A percentile compares a stretch with the other conserved stretches of the same genome.
phyloP scores from a whole-genome alignment of 2,113 vertebrate genomes.

The Montifringilla adamsi region DNA sequence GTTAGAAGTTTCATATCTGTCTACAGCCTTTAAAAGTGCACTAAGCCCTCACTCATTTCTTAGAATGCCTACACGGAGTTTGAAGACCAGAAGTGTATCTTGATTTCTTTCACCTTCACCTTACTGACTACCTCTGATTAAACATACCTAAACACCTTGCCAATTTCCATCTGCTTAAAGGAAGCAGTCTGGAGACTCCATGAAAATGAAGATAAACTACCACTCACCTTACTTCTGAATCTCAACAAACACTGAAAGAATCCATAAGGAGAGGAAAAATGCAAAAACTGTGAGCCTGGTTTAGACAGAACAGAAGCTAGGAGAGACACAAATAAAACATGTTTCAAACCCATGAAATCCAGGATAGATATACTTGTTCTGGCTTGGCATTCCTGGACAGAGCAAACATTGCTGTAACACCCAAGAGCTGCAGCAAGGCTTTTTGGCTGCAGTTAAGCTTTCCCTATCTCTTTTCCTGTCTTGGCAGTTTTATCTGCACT shows the following conservation, averaged over 20 bases:
- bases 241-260: not conserved
- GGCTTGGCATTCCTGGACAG: not conserved
- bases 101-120: not conserved
- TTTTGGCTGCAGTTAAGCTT: not conserved
- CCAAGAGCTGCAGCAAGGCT: not conserved
- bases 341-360: not conserved
- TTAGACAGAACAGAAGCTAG: not conserved
- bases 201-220: not conserved
- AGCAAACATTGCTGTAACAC: not conserved
- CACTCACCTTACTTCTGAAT: not conserved
- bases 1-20: not conserved
- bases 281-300: accelerated
- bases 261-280: not conserved
- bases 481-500: not conserved
- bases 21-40: not conserved
- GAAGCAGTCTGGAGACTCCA: not conserved
- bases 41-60: not conserved
- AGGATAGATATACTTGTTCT: not conserved
- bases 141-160: not conserved
- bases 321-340: not conserved
- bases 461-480: not conserved
- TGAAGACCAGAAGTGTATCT: not conserved
- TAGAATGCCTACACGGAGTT: not conserved
- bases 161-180: not conserved
- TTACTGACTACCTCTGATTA: not conserved